Percentiles rank a stretch among this genome's conserved stretches.
phyloP scores from a whole-genome alignment of 2,113 vertebrate species.

The Lophochroa leadbeateri region DNA sequence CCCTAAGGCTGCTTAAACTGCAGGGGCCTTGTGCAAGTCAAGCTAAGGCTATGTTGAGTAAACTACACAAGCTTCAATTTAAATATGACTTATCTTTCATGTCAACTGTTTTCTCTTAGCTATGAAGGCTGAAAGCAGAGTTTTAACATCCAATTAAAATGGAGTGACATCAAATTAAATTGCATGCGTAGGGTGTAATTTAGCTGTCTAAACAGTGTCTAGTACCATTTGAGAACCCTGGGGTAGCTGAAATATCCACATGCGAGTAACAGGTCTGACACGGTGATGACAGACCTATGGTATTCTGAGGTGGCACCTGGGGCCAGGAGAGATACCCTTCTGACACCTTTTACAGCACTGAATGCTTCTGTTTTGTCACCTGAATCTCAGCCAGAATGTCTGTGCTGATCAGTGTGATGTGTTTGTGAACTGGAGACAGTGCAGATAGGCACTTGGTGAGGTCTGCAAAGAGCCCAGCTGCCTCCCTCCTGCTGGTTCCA shows the following conservation, averaged over 20 bases:
- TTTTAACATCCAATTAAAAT: constrained; percentile 42
- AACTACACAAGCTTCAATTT: neutral
- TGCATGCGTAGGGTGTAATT: neutral
- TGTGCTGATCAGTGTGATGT: neutral
- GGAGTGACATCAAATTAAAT: constrained; percentile 27
- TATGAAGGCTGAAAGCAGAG: neutral
- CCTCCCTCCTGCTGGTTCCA: neutral
- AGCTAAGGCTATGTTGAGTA: neutral
- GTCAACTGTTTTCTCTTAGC: neutral
- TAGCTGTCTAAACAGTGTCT: constrained; percentile 25
- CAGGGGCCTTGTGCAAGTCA: neutral
- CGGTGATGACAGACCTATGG: neutral
- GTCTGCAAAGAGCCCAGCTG: neutral
- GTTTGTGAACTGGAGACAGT: neutral
- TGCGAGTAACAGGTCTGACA: neutral
- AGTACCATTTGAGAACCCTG: neutral
- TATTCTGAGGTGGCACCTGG: neutral
- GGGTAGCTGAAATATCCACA: neutral
- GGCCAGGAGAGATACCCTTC: neutral
- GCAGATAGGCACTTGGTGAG: neutral
- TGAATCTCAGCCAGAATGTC: neutral
- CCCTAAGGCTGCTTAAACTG: neutral
- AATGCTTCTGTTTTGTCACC: neutral
- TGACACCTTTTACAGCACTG: neutral
- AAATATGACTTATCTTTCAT: neutral